Percentiles rank a stretch among this genome's conserved stretches.
phyloP scores from a whole-genome alignment of 1,140 invertebrate species.

The Diabrotica undecimpunctata region DNA sequence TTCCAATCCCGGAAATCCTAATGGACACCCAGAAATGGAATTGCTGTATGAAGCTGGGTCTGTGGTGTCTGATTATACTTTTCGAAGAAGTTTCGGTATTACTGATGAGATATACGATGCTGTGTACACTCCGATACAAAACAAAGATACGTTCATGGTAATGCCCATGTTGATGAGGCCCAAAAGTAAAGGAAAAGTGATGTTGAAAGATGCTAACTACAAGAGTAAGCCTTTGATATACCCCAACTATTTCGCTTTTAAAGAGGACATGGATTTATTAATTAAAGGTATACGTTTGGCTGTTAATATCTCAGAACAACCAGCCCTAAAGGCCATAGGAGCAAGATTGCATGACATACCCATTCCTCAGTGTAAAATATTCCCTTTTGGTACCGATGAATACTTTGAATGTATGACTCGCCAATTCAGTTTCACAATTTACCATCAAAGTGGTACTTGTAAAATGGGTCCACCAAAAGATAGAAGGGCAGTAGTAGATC shows the following conservation, averaged over 20 bases:
- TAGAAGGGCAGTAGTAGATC: constrained; percentile 66
- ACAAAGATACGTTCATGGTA: constrained; percentile 41
- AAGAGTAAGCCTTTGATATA: constrained; percentile 74
- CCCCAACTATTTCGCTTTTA: constrained; percentile 71
- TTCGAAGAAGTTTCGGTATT: constrained; percentile 45
- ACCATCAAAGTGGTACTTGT: constrained; percentile 76
- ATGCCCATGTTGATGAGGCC: constrained; percentile 67
- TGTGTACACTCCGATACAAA: constrained; percentile 44
- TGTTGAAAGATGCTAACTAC: constrained; percentile 64
- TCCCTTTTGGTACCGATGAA: constrained; percentile 67
- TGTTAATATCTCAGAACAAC: constrained; percentile 42
- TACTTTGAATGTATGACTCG: constrained; percentile 72
- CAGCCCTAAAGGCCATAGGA: constrained; percentile 41
- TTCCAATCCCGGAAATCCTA: constrained; percentile 54
- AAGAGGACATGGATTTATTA: constrained; percentile 46
- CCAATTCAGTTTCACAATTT: constrained; percentile 68
- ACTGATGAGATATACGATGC: constrained; percentile 45
- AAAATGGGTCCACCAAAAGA: constrained; percentile 77
- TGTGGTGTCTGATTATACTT: constrained; percentile 45
- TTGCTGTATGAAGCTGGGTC: constrained; percentile 60
- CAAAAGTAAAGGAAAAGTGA: constrained; percentile 65
- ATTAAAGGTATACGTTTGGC: constrained; percentile 44
- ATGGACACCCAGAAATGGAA: constrained; percentile 73
- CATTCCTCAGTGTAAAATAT: constrained; percentile 72
- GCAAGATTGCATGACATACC: constrained; percentile 57